Conservation (phyloP, 2,888 invertebrate genomes). For the Idaea dimidiata region DNA sequence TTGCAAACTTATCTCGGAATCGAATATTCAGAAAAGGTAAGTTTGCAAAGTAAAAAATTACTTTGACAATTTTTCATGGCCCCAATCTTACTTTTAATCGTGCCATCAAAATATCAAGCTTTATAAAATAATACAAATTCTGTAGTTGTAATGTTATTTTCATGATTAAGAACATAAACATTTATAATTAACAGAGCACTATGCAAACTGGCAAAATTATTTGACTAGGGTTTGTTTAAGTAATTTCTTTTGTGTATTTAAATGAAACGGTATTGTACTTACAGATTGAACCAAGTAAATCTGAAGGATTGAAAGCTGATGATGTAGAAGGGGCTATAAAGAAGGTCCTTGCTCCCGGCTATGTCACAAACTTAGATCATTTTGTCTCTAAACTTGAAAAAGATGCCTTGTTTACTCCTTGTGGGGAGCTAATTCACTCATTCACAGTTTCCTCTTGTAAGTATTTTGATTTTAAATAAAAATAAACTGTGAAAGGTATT, state of each 20-base stretch:
- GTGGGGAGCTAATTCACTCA: slow-evolving; percentile 84
- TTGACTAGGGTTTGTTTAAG: background rate
- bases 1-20: slow-evolving; percentile 90
- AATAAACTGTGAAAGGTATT: too few relatives aligned
- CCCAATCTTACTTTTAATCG: too few relatives aligned
- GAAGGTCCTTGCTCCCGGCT: slow-evolving; percentile 85
- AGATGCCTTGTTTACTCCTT: slow-evolving; percentile 88
- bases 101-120: too few relatives aligned
- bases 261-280: slow-evolving; percentile 6
- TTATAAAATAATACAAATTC: too few relatives aligned
- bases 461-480: slow-evolving; percentile 26
- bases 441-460: slow-evolving; percentile 75
- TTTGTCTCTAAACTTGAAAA: slow-evolving; percentile 86
- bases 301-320: slow-evolving; percentile 85
- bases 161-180: too few relatives aligned
- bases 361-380: slow-evolving; percentile 85
- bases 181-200: too few relatives aligned
- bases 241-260: background rate
- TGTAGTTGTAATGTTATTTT: too few relatives aligned
- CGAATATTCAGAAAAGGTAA: slow-evolving; percentile 85
- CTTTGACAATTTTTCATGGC: too few relatives aligned
- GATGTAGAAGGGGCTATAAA: slow-evolving; percentile 86
- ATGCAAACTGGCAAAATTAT: too few relatives aligned
- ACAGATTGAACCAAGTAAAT: slow-evolving; percentile 78
- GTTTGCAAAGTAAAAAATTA: background rate